Percentiles rank a stretch among this genome's conserved stretches.
Conservation (phyloP, 2,888 invertebrate species). For the Phyllotreta striolata region DNA sequence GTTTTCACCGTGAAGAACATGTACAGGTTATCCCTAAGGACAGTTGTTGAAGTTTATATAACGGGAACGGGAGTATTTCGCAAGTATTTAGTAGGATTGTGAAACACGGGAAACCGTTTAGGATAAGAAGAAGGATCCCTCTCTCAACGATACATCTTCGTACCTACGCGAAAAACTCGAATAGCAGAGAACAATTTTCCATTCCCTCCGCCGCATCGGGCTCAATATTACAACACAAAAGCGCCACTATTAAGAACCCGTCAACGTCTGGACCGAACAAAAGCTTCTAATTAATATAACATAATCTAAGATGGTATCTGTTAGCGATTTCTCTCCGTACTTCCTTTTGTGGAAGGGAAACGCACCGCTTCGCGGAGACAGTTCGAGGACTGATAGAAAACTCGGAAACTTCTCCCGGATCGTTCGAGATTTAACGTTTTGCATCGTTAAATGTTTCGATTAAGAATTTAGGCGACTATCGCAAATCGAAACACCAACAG, state of each 20-base stretch:
- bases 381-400: background rate
- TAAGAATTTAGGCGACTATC: too few species aligned
- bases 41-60: too few species aligned
- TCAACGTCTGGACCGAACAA: slow-evolving; percentile 44
- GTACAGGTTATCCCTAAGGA: too few species aligned
- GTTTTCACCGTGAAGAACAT: too few species aligned
- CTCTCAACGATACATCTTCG: too few species aligned
- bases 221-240: slow-evolving; percentile 11
- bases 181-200: too few species aligned
- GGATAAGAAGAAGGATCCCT: too few species aligned
- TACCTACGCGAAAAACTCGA: too few species aligned
- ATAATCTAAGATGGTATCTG: slow-evolving; percentile 46
- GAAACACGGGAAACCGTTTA: too few species aligned
- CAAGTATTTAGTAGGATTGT: too few species aligned
- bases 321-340: slow-evolving; percentile 39
- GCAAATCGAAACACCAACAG: too few species aligned
- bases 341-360: slow-evolving; percentile 31
- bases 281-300: slow-evolving; percentile 48
- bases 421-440: background rate
- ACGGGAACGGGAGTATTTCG: too few species aligned
- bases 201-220: background rate
- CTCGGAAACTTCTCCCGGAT: background rate
- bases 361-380: slow-evolving; percentile 32
- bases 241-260: slow-evolving; percentile 41
- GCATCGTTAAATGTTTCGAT: background rate